Base-by-base conservation (phyloP, 2,888 invertebrate genomes). In the Pheosia gnoma region DNA sequence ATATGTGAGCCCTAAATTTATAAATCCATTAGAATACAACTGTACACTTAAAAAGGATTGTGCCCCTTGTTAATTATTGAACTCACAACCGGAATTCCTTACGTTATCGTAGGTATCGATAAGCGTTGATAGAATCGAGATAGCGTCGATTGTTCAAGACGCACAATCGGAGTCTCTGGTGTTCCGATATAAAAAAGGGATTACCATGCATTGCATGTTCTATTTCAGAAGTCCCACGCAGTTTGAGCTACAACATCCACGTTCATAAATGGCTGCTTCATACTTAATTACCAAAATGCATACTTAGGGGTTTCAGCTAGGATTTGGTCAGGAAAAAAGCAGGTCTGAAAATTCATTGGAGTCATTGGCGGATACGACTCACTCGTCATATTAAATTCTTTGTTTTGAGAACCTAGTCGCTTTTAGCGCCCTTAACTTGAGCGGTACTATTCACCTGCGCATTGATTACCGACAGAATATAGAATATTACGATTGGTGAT, bases 181-280 rank as follows among this genome's bases (percentile, higher is more conserved):
- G 55, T 67, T 66, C 67, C 67, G 59, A 65, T 52, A 62, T 52
- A 62, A 65, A 61, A 59, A 68, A 60, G 57, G 67, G 62, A 66
- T 61, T 67, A 70, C 68, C 61, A 65, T 64, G 65, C 66, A 68
- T 67, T 71, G 74, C 68, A 71, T 63, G 68, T 74, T 82, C 82
- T 85, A 84, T 85, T 86, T 86, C 71, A 75, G 77, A 75, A 79
- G 76, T 79, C 86, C 85, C 80, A 83, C 85, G 82, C 80, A 78
- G 71, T 73, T 72, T 66, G 9, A 38, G 55, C 49, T n/a, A 49
- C 49, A 6, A 37, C 36, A 36, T 8, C 25, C 8, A 36, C 10
- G 11, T 8, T 36, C 9, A 60, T 39, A 57, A 66, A 62, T 59
- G 60, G 25, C 36, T 47, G 45, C 57, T 41, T 0, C 1, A 41